Evolutionary conservation across 2,888 invertebrate species (phyloP).

Genomic region (Eubasilissa splendida): DNA sequence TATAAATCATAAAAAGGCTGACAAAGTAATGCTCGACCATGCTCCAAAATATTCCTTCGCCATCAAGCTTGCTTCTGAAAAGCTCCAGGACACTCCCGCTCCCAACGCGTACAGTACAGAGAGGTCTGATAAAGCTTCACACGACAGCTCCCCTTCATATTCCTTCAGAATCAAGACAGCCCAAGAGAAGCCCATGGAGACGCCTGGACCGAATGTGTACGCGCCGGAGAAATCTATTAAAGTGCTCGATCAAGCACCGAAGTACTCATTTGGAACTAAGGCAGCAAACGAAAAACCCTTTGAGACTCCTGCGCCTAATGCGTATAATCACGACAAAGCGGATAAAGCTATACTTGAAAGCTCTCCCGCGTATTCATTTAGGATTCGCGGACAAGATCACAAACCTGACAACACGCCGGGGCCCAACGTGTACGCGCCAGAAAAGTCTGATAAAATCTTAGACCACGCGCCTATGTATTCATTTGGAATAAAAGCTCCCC

Average conservation of each 20-base stretch:
- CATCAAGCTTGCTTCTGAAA: constrained; percentile 74
- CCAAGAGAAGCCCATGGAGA: constrained; percentile 68
- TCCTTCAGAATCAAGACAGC: constrained; percentile 70
- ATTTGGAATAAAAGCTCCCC: constrained; percentile 74
- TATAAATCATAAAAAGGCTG: constrained; percentile 64
- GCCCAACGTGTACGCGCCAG: constrained; percentile 75
- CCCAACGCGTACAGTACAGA: constrained; percentile 74
- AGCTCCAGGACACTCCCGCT: constrained; percentile 76
- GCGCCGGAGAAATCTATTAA: constrained; percentile 71
- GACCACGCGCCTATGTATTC: constrained; percentile 70
- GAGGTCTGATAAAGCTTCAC: constrained; percentile 74
- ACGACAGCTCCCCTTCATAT: constrained; percentile 71
- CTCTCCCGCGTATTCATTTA: constrained; percentile 72
- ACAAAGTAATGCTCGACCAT: constrained; percentile 68
- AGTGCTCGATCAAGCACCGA: constrained; percentile 71
- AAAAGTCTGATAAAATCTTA: constrained; percentile 67
- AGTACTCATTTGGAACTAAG: constrained; percentile 81
- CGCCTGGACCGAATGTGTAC: constrained; percentile 80
- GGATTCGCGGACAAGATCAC: constrained; percentile 66
- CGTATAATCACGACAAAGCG: constrained; percentile 75
- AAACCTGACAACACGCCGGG: constrained; percentile 75
- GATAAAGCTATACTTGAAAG: constrained; percentile 73
- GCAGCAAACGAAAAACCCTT: constrained; percentile 72
- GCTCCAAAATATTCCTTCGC: constrained; percentile 82
- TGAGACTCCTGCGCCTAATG: constrained; percentile 76